These are phyloP conservation scores for Halictus quadricinctus DNA, from an alignment of 2,888 invertebrate genomes.

Conservation along the genomic window DNA sequence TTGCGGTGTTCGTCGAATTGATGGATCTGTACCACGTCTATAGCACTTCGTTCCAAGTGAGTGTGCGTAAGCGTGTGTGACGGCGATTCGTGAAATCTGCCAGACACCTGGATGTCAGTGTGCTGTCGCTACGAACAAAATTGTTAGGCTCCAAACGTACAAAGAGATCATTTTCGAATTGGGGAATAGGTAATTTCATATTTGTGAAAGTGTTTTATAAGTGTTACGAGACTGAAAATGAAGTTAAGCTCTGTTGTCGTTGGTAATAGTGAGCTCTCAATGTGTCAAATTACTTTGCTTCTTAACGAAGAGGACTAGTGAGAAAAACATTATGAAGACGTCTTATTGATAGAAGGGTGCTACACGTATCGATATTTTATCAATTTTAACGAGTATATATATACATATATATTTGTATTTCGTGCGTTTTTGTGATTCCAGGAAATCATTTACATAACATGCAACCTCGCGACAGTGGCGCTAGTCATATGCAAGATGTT, in stretches of 20 bases:
- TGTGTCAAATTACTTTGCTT: too few relatives aligned
- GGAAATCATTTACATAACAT: background rate
- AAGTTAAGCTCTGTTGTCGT: too few relatives aligned
- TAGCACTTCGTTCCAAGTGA: background rate
- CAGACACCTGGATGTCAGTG: background rate
- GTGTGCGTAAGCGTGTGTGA: background rate
- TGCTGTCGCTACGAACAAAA: background rate
- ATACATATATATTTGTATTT: background rate
- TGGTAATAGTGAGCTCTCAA: too few relatives aligned
- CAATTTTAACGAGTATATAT: background rate
- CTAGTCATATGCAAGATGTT: background rate
- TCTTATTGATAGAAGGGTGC: too few relatives aligned
- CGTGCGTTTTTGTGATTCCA: background rate
- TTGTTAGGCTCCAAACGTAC: background rate
- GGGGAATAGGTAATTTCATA: background rate
- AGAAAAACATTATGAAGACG: too few relatives aligned
- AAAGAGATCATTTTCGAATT: background rate
- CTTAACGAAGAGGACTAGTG: too few relatives aligned
- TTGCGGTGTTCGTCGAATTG: background rate
- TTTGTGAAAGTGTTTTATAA: too few relatives aligned
- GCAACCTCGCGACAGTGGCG: background rate
- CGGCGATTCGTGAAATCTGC: too few relatives aligned
- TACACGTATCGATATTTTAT: background rate
- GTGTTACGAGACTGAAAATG: too few relatives aligned
- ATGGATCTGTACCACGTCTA: background rate